Evolutionary conservation across 2,888 invertebrate species (phyloP).

Genomic region (Heliconius sara): DNA sequence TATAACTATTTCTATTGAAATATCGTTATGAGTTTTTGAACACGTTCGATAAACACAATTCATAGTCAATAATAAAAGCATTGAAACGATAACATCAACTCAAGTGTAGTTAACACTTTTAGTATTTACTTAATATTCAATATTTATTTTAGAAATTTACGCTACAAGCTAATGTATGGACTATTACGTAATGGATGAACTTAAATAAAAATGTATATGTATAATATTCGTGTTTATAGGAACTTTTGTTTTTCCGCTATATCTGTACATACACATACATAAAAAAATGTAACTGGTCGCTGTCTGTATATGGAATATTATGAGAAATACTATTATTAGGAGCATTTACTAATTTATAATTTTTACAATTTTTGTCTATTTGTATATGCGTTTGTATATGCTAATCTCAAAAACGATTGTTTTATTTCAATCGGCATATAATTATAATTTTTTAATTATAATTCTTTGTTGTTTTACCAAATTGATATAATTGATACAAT

Average conservation of each 20-base stretch:
- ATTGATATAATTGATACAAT: too few species aligned
- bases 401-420: too few species aligned
- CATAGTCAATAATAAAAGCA: background rate
- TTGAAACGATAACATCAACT: constrained; percentile 2
- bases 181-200: background rate
- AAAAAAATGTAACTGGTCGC: too few species aligned
- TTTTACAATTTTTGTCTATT: too few species aligned
- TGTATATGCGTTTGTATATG: too few species aligned
- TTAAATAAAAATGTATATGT: background rate
- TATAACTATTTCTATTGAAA: background rate
- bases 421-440: too few species aligned
- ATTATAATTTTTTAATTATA: too few species aligned
- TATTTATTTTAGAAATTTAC: background rate
- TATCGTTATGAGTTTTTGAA: background rate
- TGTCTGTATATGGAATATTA: too few species aligned
- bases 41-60: background rate
- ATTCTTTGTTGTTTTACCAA: too few species aligned
- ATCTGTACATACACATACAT: too few species aligned
- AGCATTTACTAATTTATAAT: too few species aligned
- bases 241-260: background rate
- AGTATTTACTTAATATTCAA: constrained; percentile 13
- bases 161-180: background rate
- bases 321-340: too few species aligned
- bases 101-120: background rate
- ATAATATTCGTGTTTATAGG: background rate